Evolutionary conservation across 2,888 invertebrate species (phyloP), one percentile per base, ranked within the genome.

Genomic region (Tetanocera ferruginea): DNA sequence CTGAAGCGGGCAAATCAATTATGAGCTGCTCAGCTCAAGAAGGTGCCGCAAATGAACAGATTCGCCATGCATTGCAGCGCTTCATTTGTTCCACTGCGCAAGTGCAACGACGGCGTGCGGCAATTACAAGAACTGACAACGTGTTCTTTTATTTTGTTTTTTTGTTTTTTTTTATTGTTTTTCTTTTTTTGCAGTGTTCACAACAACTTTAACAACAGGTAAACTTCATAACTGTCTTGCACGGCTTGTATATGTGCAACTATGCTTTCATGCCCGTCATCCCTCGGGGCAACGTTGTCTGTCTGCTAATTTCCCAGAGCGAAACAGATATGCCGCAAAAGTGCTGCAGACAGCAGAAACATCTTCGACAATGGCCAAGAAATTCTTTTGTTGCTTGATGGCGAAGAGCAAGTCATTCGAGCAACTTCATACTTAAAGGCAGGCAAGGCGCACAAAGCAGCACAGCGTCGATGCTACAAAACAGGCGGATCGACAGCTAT

Each of bases 281-380:
- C 5, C 17, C 31, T 28, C 28, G 17, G 28, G 11, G 17, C 11
- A 64, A 8, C 31, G 34, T 5, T 31, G n/a, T 28, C 28, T 5
- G 28, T 28, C 25, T 2, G 19, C n/a, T 31, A 31, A 31, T 31
- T 64, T 64, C 64, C 64, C 64, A 64, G 31, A 31, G 31, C 64
- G 31, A 28, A 64, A 31, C 31, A 25, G 28, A 31, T 31, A 31
- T 5, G 64, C 64, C 28, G 17, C 64, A 31, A n/a, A 19, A 43
- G 25, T 9, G 19, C 19, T 23, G 19, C 19, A 55, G 55, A 23
- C 55, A 23, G 0, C 8, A 55, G 23, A 19, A 55, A 23, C 60
- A 23, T 60, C 25, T n/a, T 69, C 25, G n/a, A 51, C 23, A 23
- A 49, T 51, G 69, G 69, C 69, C 51, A 69, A 64, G 69, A 69